These are phyloP conservation scores for Actinia equina DNA, from an alignment of 64 coral and sea anemone genomes.

Conservation along the genomic window DNA sequence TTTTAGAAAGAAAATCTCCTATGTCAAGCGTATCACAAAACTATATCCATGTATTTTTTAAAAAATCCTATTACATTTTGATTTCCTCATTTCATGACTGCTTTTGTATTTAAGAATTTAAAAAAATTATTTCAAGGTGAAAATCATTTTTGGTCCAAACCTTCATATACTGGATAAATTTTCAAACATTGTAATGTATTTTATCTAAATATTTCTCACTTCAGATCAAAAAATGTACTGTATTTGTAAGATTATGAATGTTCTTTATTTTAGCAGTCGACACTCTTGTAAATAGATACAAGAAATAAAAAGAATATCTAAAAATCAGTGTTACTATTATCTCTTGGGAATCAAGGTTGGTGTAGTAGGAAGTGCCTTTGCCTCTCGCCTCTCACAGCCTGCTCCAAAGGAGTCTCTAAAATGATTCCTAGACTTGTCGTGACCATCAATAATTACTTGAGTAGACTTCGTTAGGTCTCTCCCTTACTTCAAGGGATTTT, in stretches of 20 bases:
- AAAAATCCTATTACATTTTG: not conserved
- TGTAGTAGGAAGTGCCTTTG: too few relatives aligned
- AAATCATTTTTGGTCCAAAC: not conserved
- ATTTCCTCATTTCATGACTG: not conserved
- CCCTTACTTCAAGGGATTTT: too few relatives aligned
- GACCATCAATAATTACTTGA: too few relatives aligned
- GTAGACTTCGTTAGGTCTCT: too few relatives aligned
- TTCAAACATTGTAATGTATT: not conserved
- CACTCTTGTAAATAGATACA: slow-evolving; percentile 35
- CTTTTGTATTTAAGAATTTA: slow-evolving; percentile 5
- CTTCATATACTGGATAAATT: not conserved
- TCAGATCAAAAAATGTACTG: not conserved
- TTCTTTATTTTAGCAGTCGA: not conserved
- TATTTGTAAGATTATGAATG: not conserved
- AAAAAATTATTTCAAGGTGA: not conserved
- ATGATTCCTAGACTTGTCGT: too few relatives aligned
- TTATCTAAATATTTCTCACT: not conserved
- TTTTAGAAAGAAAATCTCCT: not conserved
- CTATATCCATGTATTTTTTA: not conserved
- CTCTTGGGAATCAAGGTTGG: too few relatives aligned
- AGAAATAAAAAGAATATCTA: slow-evolving; percentile 14
- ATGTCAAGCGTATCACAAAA: not conserved
- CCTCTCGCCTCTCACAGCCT: too few relatives aligned
- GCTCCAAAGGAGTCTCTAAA: too few relatives aligned
- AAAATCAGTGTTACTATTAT: not conserved